These are phyloP conservation scores for Thunnus maccoyii DNA, from an alignment of 2,113 vertebrate species.

Conservation along the genomic window DNA sequence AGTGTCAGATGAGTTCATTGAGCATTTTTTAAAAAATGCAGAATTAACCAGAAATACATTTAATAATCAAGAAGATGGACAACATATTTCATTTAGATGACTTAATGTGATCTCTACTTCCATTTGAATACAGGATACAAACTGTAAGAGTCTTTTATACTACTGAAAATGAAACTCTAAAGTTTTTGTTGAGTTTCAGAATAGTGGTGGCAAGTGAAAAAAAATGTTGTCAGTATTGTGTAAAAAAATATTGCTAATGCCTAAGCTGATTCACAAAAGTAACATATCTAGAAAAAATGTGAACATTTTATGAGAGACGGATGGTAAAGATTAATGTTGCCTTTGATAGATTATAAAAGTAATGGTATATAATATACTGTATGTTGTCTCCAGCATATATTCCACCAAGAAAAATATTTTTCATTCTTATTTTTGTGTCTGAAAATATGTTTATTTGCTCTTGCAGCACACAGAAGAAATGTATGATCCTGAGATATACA, in stretches of 20 bases:
- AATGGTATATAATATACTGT: background rate
- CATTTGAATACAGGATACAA: slow-evolving; percentile 56
- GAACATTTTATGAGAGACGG: background rate
- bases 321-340: background rate
- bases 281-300: background rate
- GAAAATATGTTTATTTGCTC: slow-evolving; percentile 63
- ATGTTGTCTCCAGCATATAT: background rate
- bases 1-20: background rate
- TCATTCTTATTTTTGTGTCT: slow-evolving; percentile 1
- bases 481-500: slow-evolving; percentile 95
- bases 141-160: slow-evolving; percentile 65
- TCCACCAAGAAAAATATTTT: background rate
- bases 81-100: slow-evolving; percentile 12
- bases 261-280: background rate
- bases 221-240: background rate
- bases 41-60: background rate
- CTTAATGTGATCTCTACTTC: slow-evolving; percentile 50
- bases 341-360: background rate
- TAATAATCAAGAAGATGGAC: background rate
- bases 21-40: background rate
- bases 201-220: slow-evolving; percentile 29
- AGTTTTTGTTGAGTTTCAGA: slow-evolving; percentile 71
- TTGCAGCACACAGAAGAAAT: slow-evolving; percentile 93
- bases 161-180: slow-evolving; percentile 76
- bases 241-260: background rate